A percentile compares a stretch with the other conserved stretches of the same genome.
Evolutionary conservation across 30 jellyfish, hydroid and myxozoan species (phyloP).

Genomic region (Nemopilema nomurai): DNA sequence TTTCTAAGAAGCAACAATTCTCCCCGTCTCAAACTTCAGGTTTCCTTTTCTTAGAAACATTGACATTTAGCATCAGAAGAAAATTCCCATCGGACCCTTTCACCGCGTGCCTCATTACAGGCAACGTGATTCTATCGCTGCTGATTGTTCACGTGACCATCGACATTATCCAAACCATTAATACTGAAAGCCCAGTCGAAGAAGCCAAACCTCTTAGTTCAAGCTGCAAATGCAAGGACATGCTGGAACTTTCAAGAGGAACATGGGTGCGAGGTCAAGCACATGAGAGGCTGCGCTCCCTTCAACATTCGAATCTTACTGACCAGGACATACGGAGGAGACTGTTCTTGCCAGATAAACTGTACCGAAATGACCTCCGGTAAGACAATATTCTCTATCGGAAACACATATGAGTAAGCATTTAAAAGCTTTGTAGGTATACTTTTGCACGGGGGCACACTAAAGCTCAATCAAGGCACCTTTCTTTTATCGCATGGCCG

Average conservation of each 20-base stretch:
- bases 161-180: background rate
- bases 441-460: too few relatives aligned
- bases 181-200: background rate
- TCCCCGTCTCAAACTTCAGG: background rate
- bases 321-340: slow-evolving; percentile 28
- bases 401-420: too few relatives aligned
- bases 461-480: too few relatives aligned
- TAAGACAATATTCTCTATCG: background rate
- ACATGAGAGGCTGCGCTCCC: background rate
- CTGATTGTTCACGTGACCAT: background rate
- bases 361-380: slow-evolving; percentile 50
- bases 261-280: slow-evolving; percentile 14
- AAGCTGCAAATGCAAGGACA: slow-evolving; percentile 16
- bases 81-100: background rate
- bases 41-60: background rate
- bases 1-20: background rate
- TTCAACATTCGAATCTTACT: background rate
- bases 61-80: background rate
- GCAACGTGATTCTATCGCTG: background rate
- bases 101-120: background rate
- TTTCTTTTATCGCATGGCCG: too few relatives aligned
- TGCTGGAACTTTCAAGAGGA: slow-evolving; percentile 28
- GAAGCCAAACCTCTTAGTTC: background rate
- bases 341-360: slow-evolving; percentile 13
- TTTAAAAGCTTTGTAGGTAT: too few relatives aligned